These are phyloP conservation scores for Pelochelys cantorii DNA, from an alignment of 2,797 vertebrate species.

Conservation along the genomic window DNA sequence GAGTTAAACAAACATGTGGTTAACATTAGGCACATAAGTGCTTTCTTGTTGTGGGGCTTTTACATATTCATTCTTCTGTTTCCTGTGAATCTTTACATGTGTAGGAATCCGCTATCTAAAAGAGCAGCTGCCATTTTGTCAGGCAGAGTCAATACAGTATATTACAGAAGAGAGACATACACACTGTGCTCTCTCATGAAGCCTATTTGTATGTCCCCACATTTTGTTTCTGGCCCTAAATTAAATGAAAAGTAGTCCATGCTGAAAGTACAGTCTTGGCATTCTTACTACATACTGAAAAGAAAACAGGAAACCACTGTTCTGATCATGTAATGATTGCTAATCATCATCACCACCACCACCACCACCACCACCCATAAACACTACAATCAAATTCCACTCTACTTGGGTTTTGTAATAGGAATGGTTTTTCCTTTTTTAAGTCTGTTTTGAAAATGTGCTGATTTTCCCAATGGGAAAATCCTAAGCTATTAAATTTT, in stretches of 20 bases:
- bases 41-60: background rate
- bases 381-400: background rate
- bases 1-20: background rate
- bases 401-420: background rate
- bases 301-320: background rate
- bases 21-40: background rate
- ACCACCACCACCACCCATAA: no score
- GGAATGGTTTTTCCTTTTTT: background rate
- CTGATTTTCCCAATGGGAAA: background rate
- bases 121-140: background rate
- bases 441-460: background rate
- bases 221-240: background rate
- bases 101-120: background rate
- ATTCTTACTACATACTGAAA: background rate
- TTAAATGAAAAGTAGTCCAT: background rate
- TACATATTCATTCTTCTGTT: background rate
- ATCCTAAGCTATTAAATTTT: background rate
- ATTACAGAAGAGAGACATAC: background rate
- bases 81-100: background rate
- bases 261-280: background rate
- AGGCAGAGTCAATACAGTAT: background rate
- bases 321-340: background rate
- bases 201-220: background rate
- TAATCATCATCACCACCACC: background rate
- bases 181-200: background rate